Percentiles rank a stretch among this genome's conserved stretches.
Evolutionary conservation across 2,888 invertebrate genomes (phyloP).

Genomic region (Drosophila conformis): DNA sequence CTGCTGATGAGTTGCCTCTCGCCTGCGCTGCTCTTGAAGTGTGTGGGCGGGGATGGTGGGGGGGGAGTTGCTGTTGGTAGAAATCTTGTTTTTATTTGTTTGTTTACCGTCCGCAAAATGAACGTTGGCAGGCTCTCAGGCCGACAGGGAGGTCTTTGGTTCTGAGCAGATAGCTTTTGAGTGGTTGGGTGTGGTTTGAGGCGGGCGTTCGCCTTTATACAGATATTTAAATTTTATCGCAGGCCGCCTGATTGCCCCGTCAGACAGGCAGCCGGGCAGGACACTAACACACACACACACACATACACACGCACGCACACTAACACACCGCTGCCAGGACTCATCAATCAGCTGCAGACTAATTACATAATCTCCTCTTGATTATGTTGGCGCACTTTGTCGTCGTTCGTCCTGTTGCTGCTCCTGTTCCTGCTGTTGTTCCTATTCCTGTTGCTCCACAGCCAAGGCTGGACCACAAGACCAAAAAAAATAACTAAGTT

Average conservation of each 20-base stretch:
- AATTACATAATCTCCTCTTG: conserved; percentile 85
- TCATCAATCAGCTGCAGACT: conserved; percentile 85
- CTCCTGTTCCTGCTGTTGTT: conserved; percentile 3
- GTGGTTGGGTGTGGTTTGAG: conserved; percentile 14
- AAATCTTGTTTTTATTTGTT: conserved; percentile 79
- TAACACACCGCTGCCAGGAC: conserved; percentile 71
- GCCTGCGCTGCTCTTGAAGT: background rate
- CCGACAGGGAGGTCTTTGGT: conserved; percentile 1
- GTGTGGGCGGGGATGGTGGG: background rate
- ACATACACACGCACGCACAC: conserved; percentile 6
- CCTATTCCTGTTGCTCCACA: conserved; percentile 10
- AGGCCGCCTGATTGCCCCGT: conserved; percentile 68
- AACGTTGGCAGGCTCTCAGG: conserved; percentile 52
- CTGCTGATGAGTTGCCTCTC: conserved; percentile 62
- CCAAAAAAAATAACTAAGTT: conserved; percentile 5
- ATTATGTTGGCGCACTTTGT: conserved; percentile 81
- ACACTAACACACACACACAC: conserved; percentile 1
- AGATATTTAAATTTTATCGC: conserved; percentile 78
- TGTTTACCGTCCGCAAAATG: conserved; percentile 80
- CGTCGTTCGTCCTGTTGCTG: conserved; percentile 35
- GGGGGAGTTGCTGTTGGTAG: conserved; percentile 32
- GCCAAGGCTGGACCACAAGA: conserved; percentile 7
- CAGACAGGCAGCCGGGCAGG: conserved; percentile 15
- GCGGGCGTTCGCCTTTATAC: conserved; percentile 36
- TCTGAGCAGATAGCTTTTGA: conserved; percentile 35